Percentiles rank a stretch among this genome's conserved stretches.
These are phyloP conservation scores for Micromys minutus DNA, from an alignment of 2,113 vertebrate genomes.

Conservation along the genomic window DNA sequence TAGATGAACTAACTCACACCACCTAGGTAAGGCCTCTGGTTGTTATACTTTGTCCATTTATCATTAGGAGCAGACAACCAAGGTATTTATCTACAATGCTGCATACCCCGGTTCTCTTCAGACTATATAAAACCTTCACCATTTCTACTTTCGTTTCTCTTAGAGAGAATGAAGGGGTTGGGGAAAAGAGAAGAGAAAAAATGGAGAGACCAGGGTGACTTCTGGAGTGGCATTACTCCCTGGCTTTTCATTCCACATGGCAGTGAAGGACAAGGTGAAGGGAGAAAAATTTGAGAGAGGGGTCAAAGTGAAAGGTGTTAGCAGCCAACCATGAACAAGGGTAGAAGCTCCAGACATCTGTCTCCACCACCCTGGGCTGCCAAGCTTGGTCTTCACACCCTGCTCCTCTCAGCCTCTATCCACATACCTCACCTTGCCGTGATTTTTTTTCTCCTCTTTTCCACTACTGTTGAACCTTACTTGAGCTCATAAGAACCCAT, in stretches of 20 bases:
- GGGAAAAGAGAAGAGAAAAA: not conserved
- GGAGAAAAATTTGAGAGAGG: not conserved
- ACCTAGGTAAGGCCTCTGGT: not conserved
- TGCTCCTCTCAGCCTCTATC: not conserved
- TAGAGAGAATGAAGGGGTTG: not conserved
- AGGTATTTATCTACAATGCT: no score
- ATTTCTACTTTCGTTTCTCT: not conserved
- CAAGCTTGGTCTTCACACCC: accelerated
- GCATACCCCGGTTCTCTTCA: not conserved
- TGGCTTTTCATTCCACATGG: not conserved
- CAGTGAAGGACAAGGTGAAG: not conserved
- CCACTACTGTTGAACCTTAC: not conserved
- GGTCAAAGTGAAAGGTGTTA: not conserved
- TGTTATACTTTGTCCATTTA: not conserved
- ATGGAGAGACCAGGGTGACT: not conserved
- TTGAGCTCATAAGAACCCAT: not conserved
- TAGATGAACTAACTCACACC: not conserved
- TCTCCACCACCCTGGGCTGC: not conserved
- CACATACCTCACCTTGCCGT: not conserved
- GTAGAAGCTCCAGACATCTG: no score
- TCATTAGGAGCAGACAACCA: not conserved
- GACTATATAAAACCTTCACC: not conserved
- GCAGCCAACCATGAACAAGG: no score
- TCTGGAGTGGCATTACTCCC: not conserved
- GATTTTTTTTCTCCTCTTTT: not conserved